Evolutionary conservation across 2,797 vertebrate species (phyloP).

Genomic region (Acanthurus tractus): DNA sequence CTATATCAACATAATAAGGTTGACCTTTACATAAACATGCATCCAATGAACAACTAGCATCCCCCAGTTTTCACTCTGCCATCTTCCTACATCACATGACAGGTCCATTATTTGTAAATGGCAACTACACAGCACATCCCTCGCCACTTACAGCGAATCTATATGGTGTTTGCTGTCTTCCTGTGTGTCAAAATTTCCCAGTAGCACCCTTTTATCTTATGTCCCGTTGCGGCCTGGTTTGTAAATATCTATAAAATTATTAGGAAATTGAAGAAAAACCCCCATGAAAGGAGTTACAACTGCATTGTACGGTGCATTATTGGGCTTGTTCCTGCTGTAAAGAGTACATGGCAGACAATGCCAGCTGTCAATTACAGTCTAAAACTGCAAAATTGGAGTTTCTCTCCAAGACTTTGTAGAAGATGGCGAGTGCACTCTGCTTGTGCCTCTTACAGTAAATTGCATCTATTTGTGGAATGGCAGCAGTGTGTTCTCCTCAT

Average conservation of each 20-base stretch:
- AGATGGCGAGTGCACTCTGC: conserved; percentile 46
- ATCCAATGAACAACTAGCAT: conserved; percentile 63
- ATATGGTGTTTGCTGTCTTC: conserved; percentile 44
- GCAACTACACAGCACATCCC: conserved; percentile 65
- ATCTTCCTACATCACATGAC: conserved; percentile 68
- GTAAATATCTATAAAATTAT: conserved; percentile 53
- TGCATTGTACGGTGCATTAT: conserved; percentile 37
- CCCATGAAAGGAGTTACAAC: conserved; percentile 17
- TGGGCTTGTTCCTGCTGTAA: conserved; percentile 11
- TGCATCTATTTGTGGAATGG: conserved; percentile 48
- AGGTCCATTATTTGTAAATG: conserved; percentile 82
- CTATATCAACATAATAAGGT: conserved; percentile 80
- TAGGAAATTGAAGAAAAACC: conserved; percentile 39
- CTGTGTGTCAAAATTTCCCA: conserved; percentile 41
- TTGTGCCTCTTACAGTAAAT: conserved; percentile 54
- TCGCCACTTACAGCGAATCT: conserved; percentile 67
- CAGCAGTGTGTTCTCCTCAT: conserved; percentile 15
- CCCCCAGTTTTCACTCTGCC: conserved; percentile 39
- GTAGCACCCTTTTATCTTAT: conserved; percentile 41
- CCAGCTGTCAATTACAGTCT: conserved; percentile 33
- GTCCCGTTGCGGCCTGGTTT: conserved; percentile 15
- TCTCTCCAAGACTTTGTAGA: conserved; percentile 38
- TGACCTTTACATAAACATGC: conserved; percentile 84
- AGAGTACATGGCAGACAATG: conserved; percentile 34
- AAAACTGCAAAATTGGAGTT: conserved; percentile 55